Base-by-base conservation (phyloP, 2,797 vertebrate genomes). In the Malurus splendens region DNA sequence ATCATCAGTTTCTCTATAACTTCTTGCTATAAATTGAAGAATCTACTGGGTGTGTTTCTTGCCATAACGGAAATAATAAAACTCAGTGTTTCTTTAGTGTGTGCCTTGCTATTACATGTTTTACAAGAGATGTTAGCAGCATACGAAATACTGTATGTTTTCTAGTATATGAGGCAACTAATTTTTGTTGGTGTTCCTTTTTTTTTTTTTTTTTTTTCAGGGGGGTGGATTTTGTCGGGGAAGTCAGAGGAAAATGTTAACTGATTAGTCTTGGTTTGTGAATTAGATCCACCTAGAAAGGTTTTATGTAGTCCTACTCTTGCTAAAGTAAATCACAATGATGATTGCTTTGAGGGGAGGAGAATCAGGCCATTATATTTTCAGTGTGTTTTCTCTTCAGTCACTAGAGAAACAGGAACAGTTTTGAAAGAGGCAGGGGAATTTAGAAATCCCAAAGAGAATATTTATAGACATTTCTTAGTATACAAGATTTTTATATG, bases 401-500 rank as follows among this genome's bases (percentile, higher is more conserved):
- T 68, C 54, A 57, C 65, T 73, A 41, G 28, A 80, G 65, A 88
- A 90, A 59, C 0, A 5, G 9, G 15, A 82, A 45, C 45, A 42
- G 22, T 87, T 94, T 85, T 85, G 67, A 75, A 88, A 90, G 36
- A 75, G 27, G 33, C 30, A 59, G 33, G 24, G 80, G 25, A 55
- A 82, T 89, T 68, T 72, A 82, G 82, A 87, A 87, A 89, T 82
- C 50, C 50, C 24, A 59, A 82, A 75, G 59, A 51, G 28, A 91
- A 74, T 93, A 92, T 85, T 85, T 87, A 89, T 62, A 90, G 33
- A 13, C 3, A 45, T 81, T 85, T 89, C 62, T 75, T 81, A 66
- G 30, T 14, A 18, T 73, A 79, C 24, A 70, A 48, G 33, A 66
- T 62, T 78, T 86, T 93, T 66, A 70, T 44, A 71, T 38, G 44